phyloP scores from a whole-genome alignment of 2,113 vertebrate genomes.

The Tupaia tana region DNA sequence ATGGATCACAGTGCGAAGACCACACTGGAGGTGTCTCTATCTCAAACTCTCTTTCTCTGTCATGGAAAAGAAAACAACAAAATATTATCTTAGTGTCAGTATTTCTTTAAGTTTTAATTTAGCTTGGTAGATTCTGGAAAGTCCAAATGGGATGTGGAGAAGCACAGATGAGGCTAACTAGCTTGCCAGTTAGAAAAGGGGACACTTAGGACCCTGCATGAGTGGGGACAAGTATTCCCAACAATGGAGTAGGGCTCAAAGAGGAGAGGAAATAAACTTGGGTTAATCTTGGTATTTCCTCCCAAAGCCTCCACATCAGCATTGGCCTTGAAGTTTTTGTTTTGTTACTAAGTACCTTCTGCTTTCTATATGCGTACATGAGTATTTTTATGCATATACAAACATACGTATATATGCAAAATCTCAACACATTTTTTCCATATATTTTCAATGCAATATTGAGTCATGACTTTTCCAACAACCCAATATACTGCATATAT shows the following conservation, averaged over 20 bases:
- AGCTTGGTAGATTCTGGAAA: background rate
- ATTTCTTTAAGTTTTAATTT: background rate
- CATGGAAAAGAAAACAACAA: too few species aligned
- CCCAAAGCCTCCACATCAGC: background rate
- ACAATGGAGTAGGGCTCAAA: background rate
- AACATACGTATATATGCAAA: background rate
- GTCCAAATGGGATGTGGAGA: background rate
- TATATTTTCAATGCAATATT: too few species aligned
- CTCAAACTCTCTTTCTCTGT: too few species aligned
- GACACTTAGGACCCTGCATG: rapidly evolving
- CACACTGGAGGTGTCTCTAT: too few species aligned
- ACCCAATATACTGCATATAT: background rate
- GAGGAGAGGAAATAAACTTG: background rate
- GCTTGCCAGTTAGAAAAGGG: background rate
- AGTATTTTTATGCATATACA: background rate
- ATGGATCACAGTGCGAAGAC: too few species aligned
- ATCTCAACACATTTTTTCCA: too few species aligned
- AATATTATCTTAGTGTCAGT: background rate
- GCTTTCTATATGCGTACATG: background rate
- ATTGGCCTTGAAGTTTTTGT: background rate
- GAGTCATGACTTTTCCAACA: too few species aligned
- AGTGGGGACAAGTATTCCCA: background rate
- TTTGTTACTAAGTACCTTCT: background rate
- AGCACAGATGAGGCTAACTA: background rate
- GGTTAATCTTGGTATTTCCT: background rate